A percentile compares a stretch with the other conserved stretches of the same genome.
Conservation (phyloP, 2,888 invertebrate species). For the Diarsia rubi region DNA sequence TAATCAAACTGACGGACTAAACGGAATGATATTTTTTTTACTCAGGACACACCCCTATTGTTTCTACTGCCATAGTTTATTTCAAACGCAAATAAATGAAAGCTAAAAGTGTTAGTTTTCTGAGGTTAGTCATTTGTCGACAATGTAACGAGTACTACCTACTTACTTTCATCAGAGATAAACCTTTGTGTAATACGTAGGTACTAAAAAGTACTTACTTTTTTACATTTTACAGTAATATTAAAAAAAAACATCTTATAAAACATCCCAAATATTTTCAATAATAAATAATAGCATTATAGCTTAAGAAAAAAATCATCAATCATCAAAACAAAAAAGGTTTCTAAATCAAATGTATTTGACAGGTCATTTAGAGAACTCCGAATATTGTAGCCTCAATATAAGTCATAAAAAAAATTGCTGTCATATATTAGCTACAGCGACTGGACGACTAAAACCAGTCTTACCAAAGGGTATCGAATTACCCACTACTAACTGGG, state of each 20-base stretch:
- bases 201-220: neutral
- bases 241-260: neutral
- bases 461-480: too few relatives aligned
- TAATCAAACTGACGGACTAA: too few relatives aligned
- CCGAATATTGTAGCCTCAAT: neutral
- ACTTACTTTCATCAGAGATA: neutral
- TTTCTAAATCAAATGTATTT: neutral
- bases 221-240: neutral
- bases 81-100: neutral
- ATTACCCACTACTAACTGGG: too few relatives aligned
- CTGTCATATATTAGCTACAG: neutral
- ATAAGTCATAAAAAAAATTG: neutral
- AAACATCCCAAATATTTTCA: neutral
- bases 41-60: too few relatives aligned
- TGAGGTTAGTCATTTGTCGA: neutral
- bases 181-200: neutral
- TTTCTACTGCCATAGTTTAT: neutral
- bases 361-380: too few relatives aligned
- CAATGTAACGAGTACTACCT: neutral
- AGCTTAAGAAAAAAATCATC: neutral
- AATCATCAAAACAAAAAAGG: too few relatives aligned
- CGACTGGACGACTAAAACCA: neutral
- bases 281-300: neutral
- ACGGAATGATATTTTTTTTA: too few relatives aligned
- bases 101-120: neutral